These are phyloP conservation scores for Coreius guichenoti DNA, from an alignment of 2,797 vertebrate genomes.

Conservation along the genomic window DNA sequence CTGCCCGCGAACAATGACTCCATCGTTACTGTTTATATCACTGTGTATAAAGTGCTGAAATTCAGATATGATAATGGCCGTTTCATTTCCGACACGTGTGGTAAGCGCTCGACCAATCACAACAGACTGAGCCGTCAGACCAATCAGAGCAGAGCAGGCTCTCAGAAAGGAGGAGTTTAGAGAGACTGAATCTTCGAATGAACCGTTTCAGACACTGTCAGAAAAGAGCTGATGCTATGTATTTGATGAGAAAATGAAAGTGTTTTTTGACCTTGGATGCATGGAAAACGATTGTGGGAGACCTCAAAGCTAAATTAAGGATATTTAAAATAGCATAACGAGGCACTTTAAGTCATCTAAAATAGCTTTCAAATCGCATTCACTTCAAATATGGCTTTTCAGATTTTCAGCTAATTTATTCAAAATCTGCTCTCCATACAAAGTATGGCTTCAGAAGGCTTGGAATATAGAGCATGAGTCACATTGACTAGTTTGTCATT, in stretches of 20 bases:
- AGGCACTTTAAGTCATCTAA: background rate
- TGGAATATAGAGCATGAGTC: background rate
- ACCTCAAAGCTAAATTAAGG: background rate
- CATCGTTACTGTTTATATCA: background rate
- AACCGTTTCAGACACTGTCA: background rate
- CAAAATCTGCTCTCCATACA: background rate
- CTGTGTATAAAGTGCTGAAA: background rate
- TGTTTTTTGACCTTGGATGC: background rate
- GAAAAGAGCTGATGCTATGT: background rate
- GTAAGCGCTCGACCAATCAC: background rate
- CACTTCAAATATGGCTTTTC: background rate
- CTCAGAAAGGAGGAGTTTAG: background rate
- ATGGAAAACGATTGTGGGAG: background rate
- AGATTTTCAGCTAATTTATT: background rate
- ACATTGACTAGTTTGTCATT: background rate
- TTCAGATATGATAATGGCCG: background rate
- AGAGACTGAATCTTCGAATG: background rate
- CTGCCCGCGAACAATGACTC: background rate
- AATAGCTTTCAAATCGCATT: background rate
- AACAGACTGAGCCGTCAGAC: background rate
- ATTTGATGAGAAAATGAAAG: background rate
- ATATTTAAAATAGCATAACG: background rate
- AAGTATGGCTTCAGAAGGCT: background rate
- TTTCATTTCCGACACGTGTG: background rate
- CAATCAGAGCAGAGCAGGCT: background rate